Base-by-base conservation (phyloP, 2,888 invertebrate species). In the Melikaiella ostensackeni region DNA sequence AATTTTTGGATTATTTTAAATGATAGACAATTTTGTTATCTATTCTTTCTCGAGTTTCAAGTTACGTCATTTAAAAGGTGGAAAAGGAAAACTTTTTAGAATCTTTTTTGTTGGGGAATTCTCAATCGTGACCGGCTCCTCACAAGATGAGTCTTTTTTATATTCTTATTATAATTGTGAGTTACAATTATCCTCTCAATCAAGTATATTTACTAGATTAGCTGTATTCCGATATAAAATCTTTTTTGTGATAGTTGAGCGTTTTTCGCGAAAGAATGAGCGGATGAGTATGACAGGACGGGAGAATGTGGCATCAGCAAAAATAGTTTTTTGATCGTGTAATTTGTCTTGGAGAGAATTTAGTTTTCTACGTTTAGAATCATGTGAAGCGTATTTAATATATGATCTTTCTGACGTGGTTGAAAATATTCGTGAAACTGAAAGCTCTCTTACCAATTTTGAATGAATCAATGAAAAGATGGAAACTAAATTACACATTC, bases 151-250 rank as follows among this genome's bases (percentile, higher is more conserved):
- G 77, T 79, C 78, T 75, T 78, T 77, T 78, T 80, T 79, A 80
- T 81, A 77, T 79, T 78, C 77, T 78, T 78, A 83, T 80, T 80
- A 57, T 81, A 78, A 77, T 77, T 74, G 76, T 70, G 77, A 79
- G 66, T 76, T 77, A 79, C 62, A 76, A 50, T 79, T 82, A 81
- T 76, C 80, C 76, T 63, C 80, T 75, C 66, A 80, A 77, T 79
- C 81, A 77, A 76, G 73, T 81, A 75, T 82, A 79, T 84, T 79
- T 83, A 81, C 79, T 80, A 82, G 80, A 77, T 75, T 75, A 79
- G 75, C 75, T 81, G 59, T 81, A 81, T 79, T 80, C 76, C 73
- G 76, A 75, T 78, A 78, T 81, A 81, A 79, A 70, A 70, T 77
- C 74, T 77, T 81, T 77, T 80, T 77, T 76, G 78, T 81, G 75